Conservation (phyloP, 2,797 vertebrate genomes). For the Gymnothorax javanicus region DNA sequence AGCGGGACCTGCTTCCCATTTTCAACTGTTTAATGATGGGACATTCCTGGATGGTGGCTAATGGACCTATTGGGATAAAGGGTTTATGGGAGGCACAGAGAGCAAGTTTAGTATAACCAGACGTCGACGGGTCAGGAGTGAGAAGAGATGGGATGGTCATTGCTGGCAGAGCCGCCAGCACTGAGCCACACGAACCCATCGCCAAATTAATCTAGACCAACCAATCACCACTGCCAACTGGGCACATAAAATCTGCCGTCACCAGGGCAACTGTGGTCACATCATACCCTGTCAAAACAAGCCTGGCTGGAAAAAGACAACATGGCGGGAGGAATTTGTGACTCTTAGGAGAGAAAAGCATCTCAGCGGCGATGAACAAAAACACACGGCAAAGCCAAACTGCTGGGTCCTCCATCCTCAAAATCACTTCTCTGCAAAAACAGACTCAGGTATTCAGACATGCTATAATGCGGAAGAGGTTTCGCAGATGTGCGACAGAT, state of each 20-base stretch:
- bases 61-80: slow-evolving; percentile 14
- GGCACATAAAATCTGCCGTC: not conserved
- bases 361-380: slow-evolving; percentile 19
- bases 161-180: not conserved
- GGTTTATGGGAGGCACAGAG: not conserved
- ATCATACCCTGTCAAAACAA: slow-evolving; percentile 3
- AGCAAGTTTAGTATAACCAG: slow-evolving; percentile 19
- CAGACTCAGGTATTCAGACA: not conserved
- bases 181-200: not conserved
- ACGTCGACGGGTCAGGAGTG: not conserved
- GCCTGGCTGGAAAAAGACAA: not conserved
- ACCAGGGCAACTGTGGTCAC: not conserved
- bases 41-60: slow-evolving; percentile 25
- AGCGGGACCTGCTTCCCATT: not conserved
- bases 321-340: slow-evolving; percentile 9
- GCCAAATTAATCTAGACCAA: not conserved
- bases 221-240: not conserved
- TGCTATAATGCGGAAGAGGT: not conserved
- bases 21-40: not conserved
- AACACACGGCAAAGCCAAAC: slow-evolving; percentile 6
- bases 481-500: slow-evolving; percentile 9
- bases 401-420: not conserved
- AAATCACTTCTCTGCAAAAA: not conserved
- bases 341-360: slow-evolving; percentile 2
- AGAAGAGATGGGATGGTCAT: not conserved